Evolutionary conservation across 2,797 vertebrate species (phyloP).

Genomic region (Cyprinodon diabolis): DNA sequence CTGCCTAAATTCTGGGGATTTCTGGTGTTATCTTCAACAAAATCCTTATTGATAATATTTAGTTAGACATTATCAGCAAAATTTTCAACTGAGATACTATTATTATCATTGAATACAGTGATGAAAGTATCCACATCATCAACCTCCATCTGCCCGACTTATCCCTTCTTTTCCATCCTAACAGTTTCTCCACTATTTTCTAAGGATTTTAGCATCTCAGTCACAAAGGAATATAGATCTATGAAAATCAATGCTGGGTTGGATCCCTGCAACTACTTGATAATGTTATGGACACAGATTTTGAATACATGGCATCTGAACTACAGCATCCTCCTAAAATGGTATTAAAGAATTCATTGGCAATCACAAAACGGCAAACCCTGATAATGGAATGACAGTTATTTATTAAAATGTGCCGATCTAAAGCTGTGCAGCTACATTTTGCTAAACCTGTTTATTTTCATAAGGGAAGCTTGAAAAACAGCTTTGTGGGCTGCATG

Average conservation of each 20-base stretch:
- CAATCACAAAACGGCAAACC: neutral
- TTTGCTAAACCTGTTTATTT: neutral
- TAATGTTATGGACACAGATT: neutral
- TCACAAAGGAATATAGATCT: neutral
- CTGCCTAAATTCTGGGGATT: no score
- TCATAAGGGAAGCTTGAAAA: neutral
- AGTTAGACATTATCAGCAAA: neutral
- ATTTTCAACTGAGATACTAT: neutral
- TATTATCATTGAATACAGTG: neutral
- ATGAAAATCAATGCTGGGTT: neutral
- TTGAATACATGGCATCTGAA: neutral
- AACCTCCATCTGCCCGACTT: neutral
- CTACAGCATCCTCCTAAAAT: neutral
- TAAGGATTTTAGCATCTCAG: neutral
- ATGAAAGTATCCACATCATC: neutral
- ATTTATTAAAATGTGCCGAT: neutral
- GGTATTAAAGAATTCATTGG: neutral
- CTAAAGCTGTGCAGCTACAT: neutral
- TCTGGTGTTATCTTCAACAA: neutral
- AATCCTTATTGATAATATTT: neutral
- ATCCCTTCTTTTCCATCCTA: neutral
- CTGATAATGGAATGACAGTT: neutral
- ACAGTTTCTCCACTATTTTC: neutral
- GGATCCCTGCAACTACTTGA: neutral
- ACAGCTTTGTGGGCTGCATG: no score